Percentiles rank a stretch among this genome's conserved stretches.
Conservation (phyloP, 2,888 invertebrate genomes). For the Hanleya hanleyi region DNA sequence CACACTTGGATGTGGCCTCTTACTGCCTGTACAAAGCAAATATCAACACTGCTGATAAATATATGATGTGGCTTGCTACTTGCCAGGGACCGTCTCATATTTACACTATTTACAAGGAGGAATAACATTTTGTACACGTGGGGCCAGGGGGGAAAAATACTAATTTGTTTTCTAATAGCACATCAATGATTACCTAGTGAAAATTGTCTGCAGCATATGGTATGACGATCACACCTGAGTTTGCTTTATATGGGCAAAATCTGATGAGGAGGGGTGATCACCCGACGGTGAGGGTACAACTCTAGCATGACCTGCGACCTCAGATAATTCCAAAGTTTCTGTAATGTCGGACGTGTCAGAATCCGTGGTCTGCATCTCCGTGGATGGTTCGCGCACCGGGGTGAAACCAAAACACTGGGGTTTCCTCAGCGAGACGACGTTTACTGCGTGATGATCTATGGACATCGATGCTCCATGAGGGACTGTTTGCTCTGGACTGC, state of each 20-base stretch:
- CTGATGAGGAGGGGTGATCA: background rate
- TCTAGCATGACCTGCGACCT: background rate
- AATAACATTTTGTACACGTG: no score
- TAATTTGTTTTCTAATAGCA: no score
- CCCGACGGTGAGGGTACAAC: background rate
- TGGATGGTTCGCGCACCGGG: conserved; percentile 48
- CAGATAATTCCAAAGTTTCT: conserved; percentile 48
- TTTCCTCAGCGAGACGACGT: background rate
- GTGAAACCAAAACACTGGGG: conserved; percentile 51
- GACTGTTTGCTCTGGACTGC: conserved; percentile 53
- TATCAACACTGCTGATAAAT: no score
- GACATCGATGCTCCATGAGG: conserved; percentile 26
- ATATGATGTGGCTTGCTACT: no score
- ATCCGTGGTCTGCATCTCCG: conserved; percentile 63
- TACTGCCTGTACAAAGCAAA: no score
- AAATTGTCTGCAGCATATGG: no score
- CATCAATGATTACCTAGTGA: no score
- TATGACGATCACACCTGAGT: background rate
- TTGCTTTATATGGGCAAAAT: background rate
- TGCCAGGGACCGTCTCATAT: no score
- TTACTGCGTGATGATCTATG: background rate
- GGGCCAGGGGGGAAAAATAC: no score
- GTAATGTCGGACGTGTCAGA: conserved; percentile 61
- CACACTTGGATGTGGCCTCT: no score
- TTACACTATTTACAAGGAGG: no score